These are phyloP conservation scores for Sycon ciliatum DNA, from an alignment of 37 sponge, comb jelly and placozoan species.

Conservation along the genomic window DNA sequence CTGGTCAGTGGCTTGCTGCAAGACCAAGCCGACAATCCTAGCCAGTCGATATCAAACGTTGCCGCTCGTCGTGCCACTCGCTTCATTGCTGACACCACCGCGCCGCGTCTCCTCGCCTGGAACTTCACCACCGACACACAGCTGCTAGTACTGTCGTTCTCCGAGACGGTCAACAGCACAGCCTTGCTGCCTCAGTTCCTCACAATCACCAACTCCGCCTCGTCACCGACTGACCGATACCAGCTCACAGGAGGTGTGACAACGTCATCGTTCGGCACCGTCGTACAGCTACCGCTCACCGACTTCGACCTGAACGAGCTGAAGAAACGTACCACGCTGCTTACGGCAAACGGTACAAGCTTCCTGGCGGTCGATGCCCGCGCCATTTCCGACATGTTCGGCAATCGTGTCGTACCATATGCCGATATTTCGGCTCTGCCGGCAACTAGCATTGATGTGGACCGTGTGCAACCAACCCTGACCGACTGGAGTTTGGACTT, in stretches of 20 bases:
- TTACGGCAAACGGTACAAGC: constrained; percentile 31
- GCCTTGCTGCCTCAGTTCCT: constrained; percentile 31
- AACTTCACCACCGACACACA: constrained; percentile 59
- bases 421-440: constrained; percentile 47
- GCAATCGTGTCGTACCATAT: constrained; percentile 52
- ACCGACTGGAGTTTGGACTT: constrained; percentile 42
- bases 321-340: constrained; percentile 55
- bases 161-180: constrained; percentile 64
- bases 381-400: constrained; percentile 51
- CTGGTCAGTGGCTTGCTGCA: constrained; percentile 26
- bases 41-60: constrained; percentile 13
- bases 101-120: constrained; percentile 50
- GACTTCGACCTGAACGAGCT: constrained; percentile 58
- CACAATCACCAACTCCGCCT: constrained; percentile 50
- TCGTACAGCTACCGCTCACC: constrained; percentile 37
- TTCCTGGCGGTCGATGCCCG: constrained; percentile 60
- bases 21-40: constrained; percentile 52
- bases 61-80: constrained; percentile 31
- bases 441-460: constrained; percentile 46
- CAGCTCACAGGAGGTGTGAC: constrained; percentile 51
- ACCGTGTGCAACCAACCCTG: constrained; percentile 37
- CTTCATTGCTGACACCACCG: constrained; percentile 47
- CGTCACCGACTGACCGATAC: constrained; percentile 28
- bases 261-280: constrained; percentile 5
- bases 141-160: constrained; percentile 50